Conservation (phyloP, 92 coral and sea anemone species). For the Nematostella vectensis region DNA sequence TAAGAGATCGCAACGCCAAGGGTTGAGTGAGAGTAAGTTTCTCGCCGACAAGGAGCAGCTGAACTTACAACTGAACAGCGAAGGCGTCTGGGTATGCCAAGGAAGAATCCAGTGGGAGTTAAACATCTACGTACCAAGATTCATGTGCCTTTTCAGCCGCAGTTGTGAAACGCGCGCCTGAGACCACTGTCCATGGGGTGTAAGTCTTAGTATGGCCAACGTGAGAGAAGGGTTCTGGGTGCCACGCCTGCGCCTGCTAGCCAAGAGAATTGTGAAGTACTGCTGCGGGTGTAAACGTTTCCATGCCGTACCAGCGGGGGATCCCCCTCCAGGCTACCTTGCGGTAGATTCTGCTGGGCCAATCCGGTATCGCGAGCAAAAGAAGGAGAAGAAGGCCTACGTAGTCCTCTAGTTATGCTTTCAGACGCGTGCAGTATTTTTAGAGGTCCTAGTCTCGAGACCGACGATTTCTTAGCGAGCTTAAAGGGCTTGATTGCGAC, state of each 20-base stretch:
- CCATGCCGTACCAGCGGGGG: conserved; percentile 27
- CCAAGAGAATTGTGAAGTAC: conserved; percentile 24
- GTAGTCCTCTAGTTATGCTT: conserved; percentile 39
- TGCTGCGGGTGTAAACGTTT: conserved; percentile 53
- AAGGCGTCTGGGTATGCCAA: conserved; percentile 41
- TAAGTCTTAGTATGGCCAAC: conserved; percentile 37
- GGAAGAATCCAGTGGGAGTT: conserved; percentile 48
- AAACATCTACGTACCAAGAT: conserved; percentile 39
- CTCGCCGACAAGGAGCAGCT: conserved; percentile 34
- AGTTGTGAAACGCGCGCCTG: conserved; percentile 38
- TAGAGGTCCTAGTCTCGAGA: conserved; percentile 46
- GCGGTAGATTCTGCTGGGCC: conserved; percentile 55
- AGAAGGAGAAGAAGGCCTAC: conserved; percentile 34
- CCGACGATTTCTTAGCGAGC: conserved; percentile 33
- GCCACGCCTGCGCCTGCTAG: conserved; percentile 38
- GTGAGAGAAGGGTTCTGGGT: conserved; percentile 52
- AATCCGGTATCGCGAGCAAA: conserved; percentile 28
- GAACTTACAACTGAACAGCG: conserved; percentile 32
- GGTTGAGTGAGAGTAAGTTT: conserved; percentile 7
- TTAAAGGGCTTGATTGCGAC: conserved; percentile 34
- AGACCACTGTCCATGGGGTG: conserved; percentile 51
- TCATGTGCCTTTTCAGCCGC: conserved; percentile 20
- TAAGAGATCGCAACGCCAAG: conserved; percentile 33
- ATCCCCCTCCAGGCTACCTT: conserved; percentile 37
- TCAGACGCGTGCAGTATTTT: conserved; percentile 45